These are phyloP conservation scores for Sylvia atricapilla DNA, from an alignment of 2,113 vertebrate species.

Conservation along the genomic window DNA sequence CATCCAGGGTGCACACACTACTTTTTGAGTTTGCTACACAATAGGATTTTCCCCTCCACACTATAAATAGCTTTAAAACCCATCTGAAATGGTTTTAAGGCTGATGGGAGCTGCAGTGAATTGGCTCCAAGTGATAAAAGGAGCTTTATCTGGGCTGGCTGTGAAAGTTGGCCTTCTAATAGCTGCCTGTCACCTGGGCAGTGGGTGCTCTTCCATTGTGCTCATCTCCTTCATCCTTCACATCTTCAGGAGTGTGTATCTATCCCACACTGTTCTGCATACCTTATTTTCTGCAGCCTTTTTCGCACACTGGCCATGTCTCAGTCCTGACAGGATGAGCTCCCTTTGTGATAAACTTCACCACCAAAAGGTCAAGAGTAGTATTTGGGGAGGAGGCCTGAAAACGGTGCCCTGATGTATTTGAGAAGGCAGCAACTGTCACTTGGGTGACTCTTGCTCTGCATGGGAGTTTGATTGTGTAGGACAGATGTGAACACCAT, in stretches of 20 bases:
- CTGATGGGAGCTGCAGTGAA: not conserved
- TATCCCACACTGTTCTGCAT: not conserved
- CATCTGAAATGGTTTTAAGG: not conserved
- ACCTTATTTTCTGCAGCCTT: not conserved
- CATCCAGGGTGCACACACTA: not conserved
- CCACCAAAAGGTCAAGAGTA: not conserved
- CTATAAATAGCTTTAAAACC: not conserved
- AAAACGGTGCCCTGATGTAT: not conserved
- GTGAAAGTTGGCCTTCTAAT: not conserved
- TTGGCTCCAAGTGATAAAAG: not conserved
- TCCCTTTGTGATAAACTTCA: not conserved
- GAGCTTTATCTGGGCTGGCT: not conserved
- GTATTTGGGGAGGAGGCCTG: not conserved
- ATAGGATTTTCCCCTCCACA: not conserved
- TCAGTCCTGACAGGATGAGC: not conserved
- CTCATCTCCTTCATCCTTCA: not conserved
- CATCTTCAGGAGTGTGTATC: not conserved
- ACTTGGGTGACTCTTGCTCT: not conserved
- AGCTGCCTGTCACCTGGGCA: not conserved
- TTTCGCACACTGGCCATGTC: accelerated
- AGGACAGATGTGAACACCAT: not conserved
- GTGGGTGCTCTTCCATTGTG: not conserved
- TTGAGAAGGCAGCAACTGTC: not conserved
- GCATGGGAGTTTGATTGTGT: not conserved
- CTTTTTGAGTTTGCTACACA: not conserved